Percentiles rank a stretch among this genome's conserved stretches.
Evolutionary conservation across 2,113 vertebrate genomes (phyloP).

Genomic region (Thermophis baileyi): DNA sequence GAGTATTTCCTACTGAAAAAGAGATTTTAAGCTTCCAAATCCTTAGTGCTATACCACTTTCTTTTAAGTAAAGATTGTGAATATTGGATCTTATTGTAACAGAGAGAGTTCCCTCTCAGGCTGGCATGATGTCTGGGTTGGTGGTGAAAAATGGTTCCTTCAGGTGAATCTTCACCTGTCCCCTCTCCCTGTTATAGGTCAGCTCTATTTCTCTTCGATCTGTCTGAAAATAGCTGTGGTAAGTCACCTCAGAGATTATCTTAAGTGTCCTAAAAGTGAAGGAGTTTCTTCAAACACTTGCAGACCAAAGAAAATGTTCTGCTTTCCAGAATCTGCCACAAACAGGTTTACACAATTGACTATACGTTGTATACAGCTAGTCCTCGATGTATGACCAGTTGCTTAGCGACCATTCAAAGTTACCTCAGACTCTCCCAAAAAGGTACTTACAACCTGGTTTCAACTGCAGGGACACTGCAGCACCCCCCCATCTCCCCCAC

Average conservation of each 20-base stretch:
- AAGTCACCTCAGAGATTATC: slow-evolving; percentile 46
- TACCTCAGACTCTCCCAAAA: neutral
- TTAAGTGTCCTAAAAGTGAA: neutral
- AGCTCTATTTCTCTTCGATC: slow-evolving; percentile 84
- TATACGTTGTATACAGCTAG: neutral
- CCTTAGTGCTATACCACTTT: neutral
- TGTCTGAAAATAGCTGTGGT: slow-evolving; percentile 84
- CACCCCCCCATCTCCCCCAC: no score
- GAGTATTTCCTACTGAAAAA: neutral
- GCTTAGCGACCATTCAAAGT: neutral
- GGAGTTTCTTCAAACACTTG: neutral
- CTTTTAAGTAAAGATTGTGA: neutral
- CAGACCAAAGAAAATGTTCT: neutral
- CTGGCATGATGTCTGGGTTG: neutral
- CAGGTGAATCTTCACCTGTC: neutral
- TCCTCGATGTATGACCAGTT: neutral
- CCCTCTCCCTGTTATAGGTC: slow-evolving; percentile 70
- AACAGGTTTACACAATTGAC: neutral
- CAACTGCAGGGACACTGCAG: no score
- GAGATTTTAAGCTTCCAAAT: neutral
- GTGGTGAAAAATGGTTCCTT: neutral
- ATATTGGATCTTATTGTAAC: neutral
- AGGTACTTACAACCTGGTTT: no score
- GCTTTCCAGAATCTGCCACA: neutral
- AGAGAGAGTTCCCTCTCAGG: neutral